Base-by-base conservation (phyloP, 2,888 invertebrate species). In the Doris montereyensis region DNA sequence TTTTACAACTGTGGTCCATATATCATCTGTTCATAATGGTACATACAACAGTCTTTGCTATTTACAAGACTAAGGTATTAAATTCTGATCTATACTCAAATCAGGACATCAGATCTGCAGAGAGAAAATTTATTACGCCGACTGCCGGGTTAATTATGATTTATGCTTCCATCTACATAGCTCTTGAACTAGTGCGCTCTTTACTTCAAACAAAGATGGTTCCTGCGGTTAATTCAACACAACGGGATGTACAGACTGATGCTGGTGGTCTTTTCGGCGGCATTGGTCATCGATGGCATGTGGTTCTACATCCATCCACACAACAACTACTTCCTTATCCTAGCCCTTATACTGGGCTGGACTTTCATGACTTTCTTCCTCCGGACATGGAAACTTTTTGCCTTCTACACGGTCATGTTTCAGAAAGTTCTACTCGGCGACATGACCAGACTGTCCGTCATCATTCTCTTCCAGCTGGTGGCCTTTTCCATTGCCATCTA, bases 391-490 rank as follows among this genome's bases (percentile, higher is more conserved):
- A 81, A 84, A 70, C 84, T 83, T 62, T 88, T 88, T 78, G 85
- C 86, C 67, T 87, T 87, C 76, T 86, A 86, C 78, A 87, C 88
- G 0, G 87, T 87, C 62, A 85, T 87, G 85, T 82, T 88, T 10
- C 86, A 86, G 77, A 85, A 86, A 67, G 84, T 87, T 10, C 81
- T 87, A 2, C 81, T 85, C 57, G 77, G 76, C 4, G 76, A 80
- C 65, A 76, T 74, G 76, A 2, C 52, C 5, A 68, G 83, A 8
- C 86, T 87, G 81, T 81, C 83, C 0, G 72, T 85, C 5, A 84
- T 87, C 4, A 86, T 87, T 34, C 17, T 81, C 1, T 75, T 86
- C 17, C 85, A 83, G 72, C 80, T 87, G 0, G 65, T 86, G 70
- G 82, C 87, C 0, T 87, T 87, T 76, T 85, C 86, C 17, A 83